Evolutionary conservation across 2,888 invertebrate species (phyloP).

Genomic region (Aphodius granarius): DNA sequence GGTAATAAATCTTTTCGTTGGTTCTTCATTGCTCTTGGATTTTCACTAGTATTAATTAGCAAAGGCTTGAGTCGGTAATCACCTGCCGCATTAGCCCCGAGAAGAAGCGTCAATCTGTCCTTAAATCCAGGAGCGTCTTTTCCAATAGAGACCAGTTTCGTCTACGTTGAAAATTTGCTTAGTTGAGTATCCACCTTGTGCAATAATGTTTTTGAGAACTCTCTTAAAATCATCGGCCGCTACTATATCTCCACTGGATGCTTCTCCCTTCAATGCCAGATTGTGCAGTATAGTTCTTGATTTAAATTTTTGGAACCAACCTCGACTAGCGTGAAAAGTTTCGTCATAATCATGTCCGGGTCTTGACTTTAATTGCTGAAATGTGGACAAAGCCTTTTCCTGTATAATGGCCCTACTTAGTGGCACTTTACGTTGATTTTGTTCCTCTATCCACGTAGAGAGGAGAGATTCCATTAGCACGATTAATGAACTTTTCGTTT

Average conservation of each 20-base stretch:
- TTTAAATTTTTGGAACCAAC: slow-evolving; percentile 16
- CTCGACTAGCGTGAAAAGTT: slow-evolving; percentile 10
- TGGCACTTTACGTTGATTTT: slow-evolving; percentile 7
- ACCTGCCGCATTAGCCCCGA: slow-evolving; percentile 12
- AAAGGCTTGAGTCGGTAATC: slow-evolving; percentile 7
- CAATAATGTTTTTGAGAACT: not conserved
- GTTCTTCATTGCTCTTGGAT: slow-evolving; percentile 4
- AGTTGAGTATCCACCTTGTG: not conserved
- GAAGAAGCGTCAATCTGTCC: slow-evolving; percentile 7
- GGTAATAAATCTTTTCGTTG: not conserved
- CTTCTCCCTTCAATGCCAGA: not conserved
- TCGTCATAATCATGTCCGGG: not conserved
- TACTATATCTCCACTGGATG: not conserved
- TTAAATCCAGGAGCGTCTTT: slow-evolving; percentile 3
- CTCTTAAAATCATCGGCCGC: not conserved
- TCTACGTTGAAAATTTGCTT: slow-evolving; percentile 13
- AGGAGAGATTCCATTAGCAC: slow-evolving; percentile 11
- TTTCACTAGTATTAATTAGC: not conserved
- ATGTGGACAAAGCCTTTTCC: slow-evolving; percentile 5
- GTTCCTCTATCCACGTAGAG: slow-evolving; percentile 10
- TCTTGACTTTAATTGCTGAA: slow-evolving; percentile 3
- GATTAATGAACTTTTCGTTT: slow-evolving; percentile 1
- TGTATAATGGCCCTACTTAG: slow-evolving; percentile 7
- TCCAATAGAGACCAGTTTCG: slow-evolving; percentile 2
- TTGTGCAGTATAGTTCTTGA: slow-evolving; percentile 13